These are phyloP conservation scores for Papilio elwesi DNA, from an alignment of 2,888 invertebrate species.

Conservation along the genomic window DNA sequence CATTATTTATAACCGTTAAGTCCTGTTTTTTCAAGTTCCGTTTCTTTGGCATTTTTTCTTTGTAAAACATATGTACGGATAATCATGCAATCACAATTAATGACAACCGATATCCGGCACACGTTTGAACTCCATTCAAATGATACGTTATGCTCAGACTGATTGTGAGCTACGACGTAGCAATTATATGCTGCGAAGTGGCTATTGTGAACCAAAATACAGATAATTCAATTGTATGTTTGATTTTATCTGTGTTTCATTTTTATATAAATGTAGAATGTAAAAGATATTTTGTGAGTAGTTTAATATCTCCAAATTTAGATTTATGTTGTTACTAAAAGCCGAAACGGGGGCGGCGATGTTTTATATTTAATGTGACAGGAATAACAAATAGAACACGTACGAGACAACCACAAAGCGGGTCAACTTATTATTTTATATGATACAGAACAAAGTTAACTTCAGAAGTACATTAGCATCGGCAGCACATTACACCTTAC, in stretches of 20 bases:
- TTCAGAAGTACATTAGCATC: neutral
- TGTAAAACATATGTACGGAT: neutral
- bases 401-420: slow-evolving; percentile 10
- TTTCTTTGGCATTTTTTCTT: too few relatives aligned
- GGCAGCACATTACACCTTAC: too few relatives aligned
- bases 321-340: slow-evolving; percentile 27
- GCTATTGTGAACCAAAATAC: neutral
- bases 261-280: neutral
- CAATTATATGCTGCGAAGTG: neutral
- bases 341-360: slow-evolving; percentile 18
- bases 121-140: neutral
- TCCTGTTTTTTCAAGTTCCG: too few relatives aligned
- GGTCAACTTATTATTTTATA: slow-evolving; percentile 8
- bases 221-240: neutral
- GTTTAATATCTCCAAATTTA: slow-evolving; percentile 19
- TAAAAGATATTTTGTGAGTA: slow-evolving; percentile 1
- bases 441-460: neutral
- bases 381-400: slow-evolving; percentile 21
- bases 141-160: neutral
- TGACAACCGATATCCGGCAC: neutral
- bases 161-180: slow-evolving; percentile 5
- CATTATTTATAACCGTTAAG: too few relatives aligned
- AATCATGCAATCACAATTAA: neutral
- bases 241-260: neutral
- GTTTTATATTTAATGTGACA: slow-evolving; percentile 25